Evolutionary conservation across 2,113 vertebrate species (phyloP).

Genomic region (Phyllostomus hastatus): DNA sequence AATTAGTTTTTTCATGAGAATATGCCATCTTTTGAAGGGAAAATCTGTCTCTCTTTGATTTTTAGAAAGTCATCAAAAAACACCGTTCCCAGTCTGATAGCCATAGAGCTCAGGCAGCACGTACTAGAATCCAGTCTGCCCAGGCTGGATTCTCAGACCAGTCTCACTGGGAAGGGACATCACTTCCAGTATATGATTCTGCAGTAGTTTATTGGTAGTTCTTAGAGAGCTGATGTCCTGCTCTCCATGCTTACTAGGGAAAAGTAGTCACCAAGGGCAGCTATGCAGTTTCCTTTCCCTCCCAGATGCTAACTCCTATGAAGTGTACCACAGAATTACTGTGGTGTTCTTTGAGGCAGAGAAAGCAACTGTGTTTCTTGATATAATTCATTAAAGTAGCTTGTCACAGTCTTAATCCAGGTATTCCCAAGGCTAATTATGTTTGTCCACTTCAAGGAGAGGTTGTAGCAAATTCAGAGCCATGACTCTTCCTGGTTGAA

Average conservation of each 20-base stretch:
- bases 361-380: conserved; percentile 38
- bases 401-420: conserved; percentile 33
- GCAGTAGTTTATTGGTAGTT: background rate
- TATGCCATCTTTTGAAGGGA: background rate
- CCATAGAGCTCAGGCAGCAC: background rate
- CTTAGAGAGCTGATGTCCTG: background rate
- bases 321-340: background rate
- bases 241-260: background rate
- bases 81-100: background rate
- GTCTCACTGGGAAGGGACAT: background rate
- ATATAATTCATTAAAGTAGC: conserved; percentile 60
- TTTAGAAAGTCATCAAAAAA: background rate
- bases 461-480: background rate
- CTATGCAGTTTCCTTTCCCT: background rate
- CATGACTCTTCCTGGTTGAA: background rate
- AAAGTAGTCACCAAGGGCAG: background rate
- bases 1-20: conserved; percentile 5
- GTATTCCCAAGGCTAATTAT: conserved; percentile 39
- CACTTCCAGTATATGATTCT: background rate
- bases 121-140: background rate
- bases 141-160: background rate
- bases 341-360: background rate
- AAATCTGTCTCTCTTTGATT: background rate
- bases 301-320: background rate
- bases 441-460: conserved; percentile 38